phyloP scores from a whole-genome alignment of 2,888 invertebrate species.

The Eudemis profundana region DNA sequence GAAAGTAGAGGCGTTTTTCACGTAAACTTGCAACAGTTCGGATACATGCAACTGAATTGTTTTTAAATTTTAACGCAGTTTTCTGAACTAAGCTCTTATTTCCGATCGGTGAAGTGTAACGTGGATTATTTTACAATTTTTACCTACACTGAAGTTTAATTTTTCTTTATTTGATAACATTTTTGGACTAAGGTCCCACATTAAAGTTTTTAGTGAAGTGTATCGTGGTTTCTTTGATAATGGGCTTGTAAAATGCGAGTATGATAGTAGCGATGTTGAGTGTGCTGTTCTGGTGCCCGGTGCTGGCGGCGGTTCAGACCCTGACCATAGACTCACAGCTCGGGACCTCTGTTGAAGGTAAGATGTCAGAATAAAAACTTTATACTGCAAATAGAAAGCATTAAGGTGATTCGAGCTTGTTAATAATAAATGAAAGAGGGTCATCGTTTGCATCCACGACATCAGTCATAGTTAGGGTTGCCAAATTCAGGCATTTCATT shows the following conservation, averaged over 20 bases:
- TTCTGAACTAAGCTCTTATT: neutral
- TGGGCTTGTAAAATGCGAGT: constrained; percentile 52
- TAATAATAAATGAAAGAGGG: no score
- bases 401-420: no score
- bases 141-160: no score
- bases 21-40: constrained; percentile 31
- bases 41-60: neutral
- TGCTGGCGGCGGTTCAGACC: constrained; percentile 72
- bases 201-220: constrained; percentile 25
- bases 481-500: no score
- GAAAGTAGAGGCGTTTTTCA: constrained; percentile 51
- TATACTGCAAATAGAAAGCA: no score
- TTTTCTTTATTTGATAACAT: neutral
- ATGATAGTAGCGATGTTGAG: constrained; percentile 67
- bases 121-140: neutral
- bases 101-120: neutral
- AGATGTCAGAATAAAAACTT: constrained; percentile 47
- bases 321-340: constrained; percentile 77
- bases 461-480: no score
- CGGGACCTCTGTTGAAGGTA: constrained; percentile 80
- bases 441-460: no score
- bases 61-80: constrained; percentile 33
- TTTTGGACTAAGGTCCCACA: neutral
- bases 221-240: constrained; percentile 8
- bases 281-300: constrained; percentile 72